phyloP scores from a whole-genome alignment of 1,140 invertebrate species.

The Oryzaephilus surinamensis region DNA sequence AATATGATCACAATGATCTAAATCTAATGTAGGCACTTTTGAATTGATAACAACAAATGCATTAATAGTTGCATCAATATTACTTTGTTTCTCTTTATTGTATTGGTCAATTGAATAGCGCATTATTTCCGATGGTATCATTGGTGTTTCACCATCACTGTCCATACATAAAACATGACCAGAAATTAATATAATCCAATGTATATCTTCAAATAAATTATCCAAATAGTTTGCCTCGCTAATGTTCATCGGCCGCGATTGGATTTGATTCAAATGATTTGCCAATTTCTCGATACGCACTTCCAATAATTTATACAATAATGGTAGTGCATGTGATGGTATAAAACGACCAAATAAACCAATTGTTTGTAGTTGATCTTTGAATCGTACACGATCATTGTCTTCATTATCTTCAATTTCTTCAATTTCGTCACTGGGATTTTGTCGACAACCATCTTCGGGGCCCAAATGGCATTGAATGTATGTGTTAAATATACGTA shows the following conservation, averaged over 20 bases:
- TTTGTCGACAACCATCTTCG: slow-evolving; percentile 62
- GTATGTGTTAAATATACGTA: slow-evolving; percentile 67
- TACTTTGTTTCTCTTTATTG: slow-evolving; percentile 13
- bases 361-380: slow-evolving; percentile 57
- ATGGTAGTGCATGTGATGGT: slow-evolving; percentile 43
- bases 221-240: slow-evolving; percentile 44
- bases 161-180: slow-evolving; percentile 64
- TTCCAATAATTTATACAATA: slow-evolving; percentile 52
- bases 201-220: slow-evolving; percentile 72
- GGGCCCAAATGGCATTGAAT: slow-evolving; percentile 70
- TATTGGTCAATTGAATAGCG: slow-evolving; percentile 51
- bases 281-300: slow-evolving; percentile 50
- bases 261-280: slow-evolving; percentile 51
- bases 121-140: slow-evolving; percentile 68
- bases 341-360: slow-evolving; percentile 43
- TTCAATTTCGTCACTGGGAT: slow-evolving; percentile 36
- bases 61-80: slow-evolving; percentile 35
- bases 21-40: slow-evolving; percentile 37
- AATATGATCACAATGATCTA: slow-evolving; percentile 47
- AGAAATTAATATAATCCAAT: slow-evolving; percentile 76
- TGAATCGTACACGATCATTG: slow-evolving; percentile 55
- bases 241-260: slow-evolving; percentile 44
- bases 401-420: slow-evolving; percentile 61
- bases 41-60: slow-evolving; percentile 40
- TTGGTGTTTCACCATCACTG: slow-evolving; percentile 60